A percentile compares a stretch with the other conserved stretches of the same genome.
These are phyloP conservation scores for Morone chrysops DNA, from an alignment of 2,113 vertebrate genomes.

Conservation along the genomic window DNA sequence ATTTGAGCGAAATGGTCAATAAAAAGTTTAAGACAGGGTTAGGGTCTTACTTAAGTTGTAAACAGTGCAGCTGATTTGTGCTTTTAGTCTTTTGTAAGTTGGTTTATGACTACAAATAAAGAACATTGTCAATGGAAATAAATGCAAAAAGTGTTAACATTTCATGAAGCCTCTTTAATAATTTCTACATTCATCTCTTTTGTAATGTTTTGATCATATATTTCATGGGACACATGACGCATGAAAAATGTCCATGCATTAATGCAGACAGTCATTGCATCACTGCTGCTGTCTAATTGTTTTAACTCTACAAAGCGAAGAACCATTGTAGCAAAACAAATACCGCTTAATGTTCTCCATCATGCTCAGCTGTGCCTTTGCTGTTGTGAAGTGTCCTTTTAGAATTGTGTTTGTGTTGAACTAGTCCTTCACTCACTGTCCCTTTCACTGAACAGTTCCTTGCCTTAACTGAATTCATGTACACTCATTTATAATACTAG, in stretches of 20 bases:
- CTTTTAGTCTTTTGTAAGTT: not conserved
- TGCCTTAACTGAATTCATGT: not conserved
- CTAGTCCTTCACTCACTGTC: too few relatives aligned
- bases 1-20: too few relatives aligned
- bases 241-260: not conserved
- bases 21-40: too few relatives aligned
- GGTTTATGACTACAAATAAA: not conserved
- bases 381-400: too few relatives aligned
- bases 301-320: not conserved
- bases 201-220: not conserved
- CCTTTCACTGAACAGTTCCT: too few relatives aligned
- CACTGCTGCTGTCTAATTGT: not conserved
- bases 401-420: not conserved
- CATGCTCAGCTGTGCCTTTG: not conserved
- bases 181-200: not conserved
- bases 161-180: not conserved
- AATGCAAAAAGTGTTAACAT: not conserved
- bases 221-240: not conserved
- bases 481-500: not conserved
- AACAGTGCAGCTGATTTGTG: not conserved
- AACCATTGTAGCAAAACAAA: not conserved
- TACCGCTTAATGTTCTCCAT: not conserved
- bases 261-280: not conserved
- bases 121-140: not conserved
- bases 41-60: too few relatives aligned